Conservation (phyloP, 2,113 vertebrate genomes). For the Lampris megalopsis region DNA sequence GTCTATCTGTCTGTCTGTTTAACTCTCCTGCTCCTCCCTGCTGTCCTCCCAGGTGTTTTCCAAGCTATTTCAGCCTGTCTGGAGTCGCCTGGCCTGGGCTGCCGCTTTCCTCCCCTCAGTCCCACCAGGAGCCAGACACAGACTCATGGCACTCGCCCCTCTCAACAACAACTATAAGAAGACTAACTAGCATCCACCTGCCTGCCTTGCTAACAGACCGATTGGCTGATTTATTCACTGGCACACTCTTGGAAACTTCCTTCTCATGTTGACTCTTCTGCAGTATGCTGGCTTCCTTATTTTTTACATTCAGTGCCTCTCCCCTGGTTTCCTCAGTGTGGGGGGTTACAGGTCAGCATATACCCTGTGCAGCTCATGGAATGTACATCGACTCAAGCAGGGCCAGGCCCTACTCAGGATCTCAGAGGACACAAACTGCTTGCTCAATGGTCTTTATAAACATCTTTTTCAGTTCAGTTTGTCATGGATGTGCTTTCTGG, state of each 20-base stretch:
- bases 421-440: conserved; percentile 5
- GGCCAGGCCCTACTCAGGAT: conserved; percentile 37
- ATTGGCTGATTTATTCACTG: background rate
- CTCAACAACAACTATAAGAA: conserved; percentile 94
- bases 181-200: conserved; percentile 83
- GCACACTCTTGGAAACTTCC: background rate
- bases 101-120: conserved; percentile 84
- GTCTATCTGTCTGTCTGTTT: conserved; percentile 6
- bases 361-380: conserved; percentile 3
- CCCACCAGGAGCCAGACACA: conserved; percentile 57
- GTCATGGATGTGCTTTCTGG: background rate
- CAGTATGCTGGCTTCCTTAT: conserved; percentile 44
- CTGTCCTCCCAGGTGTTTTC: conserved; percentile 92
- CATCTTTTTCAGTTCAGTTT: conserved; percentile 20
- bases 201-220: conserved; percentile 2
- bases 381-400: conserved; percentile 24
- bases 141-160: conserved; percentile 81
- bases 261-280: conserved; percentile 15
- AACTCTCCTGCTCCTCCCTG: conserved; percentile 51
- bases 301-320: conserved; percentile 22
- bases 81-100: conserved; percentile 85
- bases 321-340: conserved; percentile 3
- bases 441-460: conserved; percentile 31
- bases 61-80: conserved; percentile 91
- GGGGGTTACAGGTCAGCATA: conserved; percentile 8